phyloP scores from a whole-genome alignment of 2,888 invertebrate species.

The Cataglyphis cursor region DNA sequence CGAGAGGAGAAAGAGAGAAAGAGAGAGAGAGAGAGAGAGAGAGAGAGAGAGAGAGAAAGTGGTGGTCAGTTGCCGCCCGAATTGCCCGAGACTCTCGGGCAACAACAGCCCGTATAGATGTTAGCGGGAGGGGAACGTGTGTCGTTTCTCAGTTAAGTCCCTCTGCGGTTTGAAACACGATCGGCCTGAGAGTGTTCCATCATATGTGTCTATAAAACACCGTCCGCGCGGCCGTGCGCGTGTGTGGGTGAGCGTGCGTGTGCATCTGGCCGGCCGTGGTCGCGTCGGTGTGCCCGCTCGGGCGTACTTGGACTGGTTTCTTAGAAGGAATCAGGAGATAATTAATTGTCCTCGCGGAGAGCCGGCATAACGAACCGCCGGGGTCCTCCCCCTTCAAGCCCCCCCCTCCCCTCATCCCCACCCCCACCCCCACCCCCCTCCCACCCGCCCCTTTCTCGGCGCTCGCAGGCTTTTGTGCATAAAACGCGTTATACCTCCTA shows the following conservation, averaged over 20 bases:
- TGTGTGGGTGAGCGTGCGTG: slow-evolving; percentile 62
- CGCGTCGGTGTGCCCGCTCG: slow-evolving; percentile 68
- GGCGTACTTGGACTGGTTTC: slow-evolving; percentile 84
- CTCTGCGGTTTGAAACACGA: slow-evolving; percentile 87
- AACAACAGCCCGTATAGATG: slow-evolving; percentile 64
- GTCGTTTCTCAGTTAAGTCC: slow-evolving; percentile 83
- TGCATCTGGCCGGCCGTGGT: slow-evolving; percentile 59
- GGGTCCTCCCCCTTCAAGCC: not conserved
- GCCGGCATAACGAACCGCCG: slow-evolving; percentile 82
- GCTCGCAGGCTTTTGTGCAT: slow-evolving; percentile 73
- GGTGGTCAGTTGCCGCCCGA: slow-evolving; percentile 23
- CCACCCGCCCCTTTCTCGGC: slow-evolving; percentile 29
- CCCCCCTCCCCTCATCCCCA: slow-evolving; percentile 22
- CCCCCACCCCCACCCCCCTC: slow-evolving; percentile 45
- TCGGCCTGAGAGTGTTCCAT: slow-evolving; percentile 87
- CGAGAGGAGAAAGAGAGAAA: slow-evolving; percentile 26
- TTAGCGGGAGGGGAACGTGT: slow-evolving; percentile 68
- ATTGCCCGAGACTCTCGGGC: slow-evolving; percentile 54
- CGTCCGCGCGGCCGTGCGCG: slow-evolving; percentile 62
- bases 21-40: slow-evolving; percentile 29
- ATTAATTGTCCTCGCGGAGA: slow-evolving; percentile 85
- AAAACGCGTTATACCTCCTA: slow-evolving; percentile 65
- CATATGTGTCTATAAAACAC: slow-evolving; percentile 86
- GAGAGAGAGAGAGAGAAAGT: slow-evolving; percentile 28
- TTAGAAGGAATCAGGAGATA: slow-evolving; percentile 85